Evolutionary conservation across 2,797 vertebrate species (phyloP).

Genomic region (Synaphobranchus kaupii): DNA sequence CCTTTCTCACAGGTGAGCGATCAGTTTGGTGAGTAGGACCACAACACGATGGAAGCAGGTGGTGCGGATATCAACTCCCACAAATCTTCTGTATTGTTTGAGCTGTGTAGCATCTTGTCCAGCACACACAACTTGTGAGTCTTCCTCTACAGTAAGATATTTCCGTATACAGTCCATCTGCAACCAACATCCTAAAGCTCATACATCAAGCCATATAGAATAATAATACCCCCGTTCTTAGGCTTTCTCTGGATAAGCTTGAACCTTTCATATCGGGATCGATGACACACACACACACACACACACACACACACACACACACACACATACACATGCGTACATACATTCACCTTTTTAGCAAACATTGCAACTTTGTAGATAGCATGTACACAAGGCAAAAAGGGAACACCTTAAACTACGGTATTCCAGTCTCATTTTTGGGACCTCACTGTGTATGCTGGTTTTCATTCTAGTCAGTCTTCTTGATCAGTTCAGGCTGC

Average conservation of each 20-base stretch:
- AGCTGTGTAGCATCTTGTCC: slow-evolving; percentile 30
- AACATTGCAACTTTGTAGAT: too few relatives aligned
- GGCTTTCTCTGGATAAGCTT: not conserved
- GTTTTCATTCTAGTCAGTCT: not conserved
- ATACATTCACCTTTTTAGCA: not conserved
- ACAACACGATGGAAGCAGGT: slow-evolving; percentile 32
- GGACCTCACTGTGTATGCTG: too few relatives aligned
- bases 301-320: not conserved
- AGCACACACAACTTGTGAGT: slow-evolving; percentile 56
- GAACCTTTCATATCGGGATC: not conserved
- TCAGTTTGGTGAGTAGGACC: not conserved
- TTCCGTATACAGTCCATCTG: slow-evolving; percentile 33
- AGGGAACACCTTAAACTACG: too few relatives aligned
- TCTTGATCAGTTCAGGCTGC: not conserved
- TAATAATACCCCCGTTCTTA: not conserved
- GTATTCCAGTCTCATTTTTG: too few relatives aligned
- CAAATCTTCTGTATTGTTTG: slow-evolving; percentile 25
- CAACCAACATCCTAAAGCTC: not conserved
- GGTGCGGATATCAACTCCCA: slow-evolving; percentile 21
- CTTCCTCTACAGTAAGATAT: slow-evolving; percentile 57
- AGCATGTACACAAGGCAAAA: too few relatives aligned
- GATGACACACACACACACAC: not conserved
- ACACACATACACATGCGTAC: not conserved
- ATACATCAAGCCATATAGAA: not conserved
- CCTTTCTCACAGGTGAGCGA: slow-evolving; percentile 3